These are phyloP conservation scores for Monomorium pharaonis DNA, from an alignment of 1,140 invertebrate genomes.

Conservation along the genomic window DNA sequence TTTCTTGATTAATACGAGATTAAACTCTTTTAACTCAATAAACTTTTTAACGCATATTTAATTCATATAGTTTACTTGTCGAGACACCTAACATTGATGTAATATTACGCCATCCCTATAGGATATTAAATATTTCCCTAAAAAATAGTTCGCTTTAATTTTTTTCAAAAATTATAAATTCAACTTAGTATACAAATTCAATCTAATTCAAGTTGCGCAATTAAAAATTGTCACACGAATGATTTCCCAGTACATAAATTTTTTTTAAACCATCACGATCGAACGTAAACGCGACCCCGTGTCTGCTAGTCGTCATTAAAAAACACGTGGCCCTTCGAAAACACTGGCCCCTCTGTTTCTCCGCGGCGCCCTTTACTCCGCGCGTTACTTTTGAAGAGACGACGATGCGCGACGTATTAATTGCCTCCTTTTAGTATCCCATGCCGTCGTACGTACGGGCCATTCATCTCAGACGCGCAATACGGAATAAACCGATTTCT, in stretches of 20 bases:
- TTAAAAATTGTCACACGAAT: slow-evolving; percentile 22
- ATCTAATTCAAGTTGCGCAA: neutral
- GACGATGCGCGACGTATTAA: slow-evolving; percentile 71
- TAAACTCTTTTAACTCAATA: slow-evolving; percentile 13
- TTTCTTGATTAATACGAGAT: slow-evolving; percentile 2
- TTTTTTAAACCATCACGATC: slow-evolving; percentile 54
- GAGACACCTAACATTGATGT: slow-evolving; percentile 6
- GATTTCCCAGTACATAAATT: slow-evolving; percentile 37
- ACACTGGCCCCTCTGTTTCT: slow-evolving; percentile 76
- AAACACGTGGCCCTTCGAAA: slow-evolving; percentile 76
- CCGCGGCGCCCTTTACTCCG: slow-evolving; percentile 62
- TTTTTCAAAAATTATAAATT: neutral
- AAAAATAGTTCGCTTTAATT: neutral
- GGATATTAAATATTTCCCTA: neutral
- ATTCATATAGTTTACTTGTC: slow-evolving; percentile 25
- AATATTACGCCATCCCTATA: neutral
- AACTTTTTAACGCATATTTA: slow-evolving; percentile 17
- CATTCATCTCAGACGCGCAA: slow-evolving; percentile 36
- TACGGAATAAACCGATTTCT: slow-evolving; percentile 24
- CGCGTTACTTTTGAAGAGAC: slow-evolving; percentile 69
- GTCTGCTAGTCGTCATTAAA: slow-evolving; percentile 78
- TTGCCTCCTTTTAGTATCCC: slow-evolving; percentile 58
- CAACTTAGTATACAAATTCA: neutral
- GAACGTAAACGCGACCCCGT: slow-evolving; percentile 54
- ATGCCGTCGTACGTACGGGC: slow-evolving; percentile 3